Percentiles rank a stretch among this genome's conserved stretches.
phyloP scores from a whole-genome alignment of 2,797 vertebrate genomes.

The Phrynocephalus vlangalii region DNA sequence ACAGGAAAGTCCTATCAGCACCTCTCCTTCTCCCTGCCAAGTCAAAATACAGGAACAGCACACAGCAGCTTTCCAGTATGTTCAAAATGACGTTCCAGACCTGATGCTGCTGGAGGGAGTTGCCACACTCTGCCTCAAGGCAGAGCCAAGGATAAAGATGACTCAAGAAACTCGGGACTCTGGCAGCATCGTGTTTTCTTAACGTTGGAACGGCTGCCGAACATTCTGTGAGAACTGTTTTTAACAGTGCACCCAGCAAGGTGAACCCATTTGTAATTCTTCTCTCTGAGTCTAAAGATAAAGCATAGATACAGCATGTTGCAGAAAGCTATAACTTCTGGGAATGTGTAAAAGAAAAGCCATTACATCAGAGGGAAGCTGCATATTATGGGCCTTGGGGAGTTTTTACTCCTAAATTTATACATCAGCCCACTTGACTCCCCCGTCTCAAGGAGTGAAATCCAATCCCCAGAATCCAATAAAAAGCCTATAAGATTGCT shows the following conservation, averaged over 20 bases:
- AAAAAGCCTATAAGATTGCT: constrained; percentile 18
- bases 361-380: neutral
- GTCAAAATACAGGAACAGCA: neutral
- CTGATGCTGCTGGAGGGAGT: neutral
- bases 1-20: neutral
- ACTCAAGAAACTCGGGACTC: neutral
- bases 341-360: constrained; percentile 18
- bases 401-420: constrained; percentile 18
- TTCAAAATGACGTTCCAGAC: neutral
- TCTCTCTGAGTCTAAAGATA: constrained; percentile 4
- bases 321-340: neutral
- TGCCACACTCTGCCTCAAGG: neutral
- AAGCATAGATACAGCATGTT: neutral
- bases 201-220: neutral
- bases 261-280: constrained; percentile 13
- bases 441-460: constrained; percentile 19
- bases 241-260: neutral
- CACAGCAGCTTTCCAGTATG: neutral
- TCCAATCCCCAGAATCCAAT: neutral
- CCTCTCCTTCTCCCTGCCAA: neutral
- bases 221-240: neutral
- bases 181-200: neutral
- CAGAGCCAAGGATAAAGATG: neutral
- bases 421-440: neutral
- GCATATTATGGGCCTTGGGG: neutral